These are phyloP conservation scores for Artemisiospiza belli DNA, from an alignment of 2,113 vertebrate genomes.

Conservation along the genomic window DNA sequence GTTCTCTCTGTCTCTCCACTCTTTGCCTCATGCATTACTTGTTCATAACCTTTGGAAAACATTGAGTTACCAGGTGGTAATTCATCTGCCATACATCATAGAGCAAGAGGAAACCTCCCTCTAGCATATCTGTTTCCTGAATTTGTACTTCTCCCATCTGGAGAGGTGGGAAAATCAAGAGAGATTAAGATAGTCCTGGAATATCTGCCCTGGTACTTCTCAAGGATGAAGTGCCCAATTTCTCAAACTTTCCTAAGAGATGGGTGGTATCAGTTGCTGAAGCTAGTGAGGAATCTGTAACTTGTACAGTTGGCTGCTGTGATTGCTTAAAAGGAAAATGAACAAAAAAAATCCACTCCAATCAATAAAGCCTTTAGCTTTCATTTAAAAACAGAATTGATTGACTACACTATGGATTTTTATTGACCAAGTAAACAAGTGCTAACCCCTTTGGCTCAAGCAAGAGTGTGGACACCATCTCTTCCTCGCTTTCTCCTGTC, in stretches of 20 bases:
- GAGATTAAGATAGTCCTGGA: neutral
- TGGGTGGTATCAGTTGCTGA: neutral
- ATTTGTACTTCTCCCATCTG: neutral
- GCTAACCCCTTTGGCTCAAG: neutral
- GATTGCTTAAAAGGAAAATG: neutral
- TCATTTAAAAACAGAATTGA: neutral
- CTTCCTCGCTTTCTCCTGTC: rapidly evolving
- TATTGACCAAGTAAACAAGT: neutral
- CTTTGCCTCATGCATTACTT: neutral
- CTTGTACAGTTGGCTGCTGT: neutral
- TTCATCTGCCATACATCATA: neutral
- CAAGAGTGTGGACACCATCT: neutral
- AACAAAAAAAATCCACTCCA: rapidly evolving
- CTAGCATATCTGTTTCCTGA: neutral
- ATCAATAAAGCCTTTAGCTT: neutral
- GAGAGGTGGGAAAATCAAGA: neutral
- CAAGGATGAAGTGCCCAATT: neutral
- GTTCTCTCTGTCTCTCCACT: neutral
- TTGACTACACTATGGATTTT: neutral
- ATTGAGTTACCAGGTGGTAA: neutral
- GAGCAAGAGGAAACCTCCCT: neutral
- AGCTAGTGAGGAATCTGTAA: neutral
- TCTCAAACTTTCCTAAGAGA: neutral
- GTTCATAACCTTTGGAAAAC: neutral
- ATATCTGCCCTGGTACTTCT: neutral